A percentile compares a stretch with the other conserved stretches of the same genome.
Conservation (phyloP, 2,113 vertebrate genomes). For the Xenus cinereus region DNA sequence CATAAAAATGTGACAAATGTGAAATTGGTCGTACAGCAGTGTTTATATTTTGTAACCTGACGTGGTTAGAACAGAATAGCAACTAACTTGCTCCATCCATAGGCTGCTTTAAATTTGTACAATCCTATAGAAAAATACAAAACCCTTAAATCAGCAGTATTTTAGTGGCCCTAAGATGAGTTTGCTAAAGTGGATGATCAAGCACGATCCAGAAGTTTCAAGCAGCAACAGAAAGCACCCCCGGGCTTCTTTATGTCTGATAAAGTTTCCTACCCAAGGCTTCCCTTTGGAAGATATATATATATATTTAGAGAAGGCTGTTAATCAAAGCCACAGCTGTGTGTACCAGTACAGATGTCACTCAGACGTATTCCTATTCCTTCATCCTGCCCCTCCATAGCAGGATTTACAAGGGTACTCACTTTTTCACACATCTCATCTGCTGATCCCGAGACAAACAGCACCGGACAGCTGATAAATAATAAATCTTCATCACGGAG, state of each 20-base stretch:
- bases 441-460: constrained; percentile 89
- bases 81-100: neutral
- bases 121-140: neutral
- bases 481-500: constrained; percentile 86
- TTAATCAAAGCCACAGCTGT: neutral
- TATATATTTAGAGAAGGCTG: neutral
- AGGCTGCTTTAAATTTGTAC: neutral
- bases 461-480: constrained; percentile 77
- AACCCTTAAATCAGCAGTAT: neutral
- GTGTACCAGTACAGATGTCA: neutral
- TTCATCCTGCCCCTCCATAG: neutral
- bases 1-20: neutral
- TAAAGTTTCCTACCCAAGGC: neutral
- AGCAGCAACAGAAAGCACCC: neutral
- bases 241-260: neutral
- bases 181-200: neutral
- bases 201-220: neutral
- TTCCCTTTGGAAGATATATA: neutral
- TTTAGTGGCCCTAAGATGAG: neutral
- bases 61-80: neutral
- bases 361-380: neutral
- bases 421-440: constrained; percentile 93
- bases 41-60: neutral
- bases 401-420: constrained; percentile 26
- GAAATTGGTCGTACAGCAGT: neutral